These are phyloP conservation scores for Chironomus tepperi DNA, from an alignment of 1,140 invertebrate genomes.

Conservation along the genomic window DNA sequence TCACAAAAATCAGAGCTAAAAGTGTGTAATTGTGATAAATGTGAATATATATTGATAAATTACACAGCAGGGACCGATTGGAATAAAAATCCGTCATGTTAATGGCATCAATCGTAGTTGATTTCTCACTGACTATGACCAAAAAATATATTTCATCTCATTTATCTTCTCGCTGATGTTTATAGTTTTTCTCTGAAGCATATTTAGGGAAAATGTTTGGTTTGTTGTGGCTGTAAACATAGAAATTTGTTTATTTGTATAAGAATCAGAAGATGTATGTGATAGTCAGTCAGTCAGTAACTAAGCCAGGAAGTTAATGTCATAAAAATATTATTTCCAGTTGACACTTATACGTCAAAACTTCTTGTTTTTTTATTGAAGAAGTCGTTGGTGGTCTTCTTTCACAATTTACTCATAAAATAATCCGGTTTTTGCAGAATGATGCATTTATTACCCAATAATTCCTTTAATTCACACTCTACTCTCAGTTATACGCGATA, in stretches of 20 bases:
- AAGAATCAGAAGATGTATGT: too few relatives aligned
- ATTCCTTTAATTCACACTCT: neutral
- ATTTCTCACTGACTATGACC: neutral
- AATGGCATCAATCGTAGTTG: constrained; percentile 1
- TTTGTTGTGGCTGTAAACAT: neutral
- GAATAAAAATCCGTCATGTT: constrained; percentile 11
- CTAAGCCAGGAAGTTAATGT: neutral
- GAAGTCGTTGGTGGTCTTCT: neutral
- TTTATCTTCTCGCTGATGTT: neutral
- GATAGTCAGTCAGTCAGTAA: neutral
- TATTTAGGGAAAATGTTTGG: too few relatives aligned
- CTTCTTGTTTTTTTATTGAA: neutral
- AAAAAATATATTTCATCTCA: neutral
- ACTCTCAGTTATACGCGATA: too few relatives aligned
- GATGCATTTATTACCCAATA: neutral
- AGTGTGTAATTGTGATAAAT: constrained; percentile 22
- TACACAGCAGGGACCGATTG: neutral
- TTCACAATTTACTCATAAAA: neutral
- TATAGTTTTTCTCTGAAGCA: too few relatives aligned
- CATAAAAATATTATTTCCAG: constrained; percentile 5
- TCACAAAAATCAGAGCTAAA: neutral
- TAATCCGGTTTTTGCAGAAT: too few relatives aligned
- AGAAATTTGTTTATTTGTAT: neutral
- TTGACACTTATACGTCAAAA: constrained; percentile 12
- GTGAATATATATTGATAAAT: constrained; percentile 21